phyloP scores from a whole-genome alignment of 2,888 invertebrate species.

The Drosophila stalkeri region DNA sequence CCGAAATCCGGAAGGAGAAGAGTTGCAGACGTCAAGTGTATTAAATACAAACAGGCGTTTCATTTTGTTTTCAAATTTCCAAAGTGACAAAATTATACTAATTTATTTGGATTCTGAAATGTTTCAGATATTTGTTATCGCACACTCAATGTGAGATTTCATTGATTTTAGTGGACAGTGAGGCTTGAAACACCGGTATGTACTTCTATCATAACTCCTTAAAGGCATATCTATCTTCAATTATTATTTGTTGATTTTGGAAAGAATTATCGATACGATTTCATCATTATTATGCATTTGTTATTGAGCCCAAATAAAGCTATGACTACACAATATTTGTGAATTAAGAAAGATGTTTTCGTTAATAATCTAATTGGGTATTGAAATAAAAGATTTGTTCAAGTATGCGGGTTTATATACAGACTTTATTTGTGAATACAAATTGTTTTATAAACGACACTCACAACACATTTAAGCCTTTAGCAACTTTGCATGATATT shows the following conservation, averaged over 20 bases:
- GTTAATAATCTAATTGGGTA: not conserved
- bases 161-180: constrained; percentile 50
- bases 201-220: constrained; percentile 69
- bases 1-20: constrained; percentile 42
- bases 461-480: constrained; percentile 79
- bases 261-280: constrained; percentile 65
- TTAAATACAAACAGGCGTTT: constrained; percentile 33
- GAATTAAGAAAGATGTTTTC: constrained; percentile 1
- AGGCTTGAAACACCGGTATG: constrained; percentile 54
- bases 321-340: constrained; percentile 57
- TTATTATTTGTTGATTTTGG: constrained; percentile 37
- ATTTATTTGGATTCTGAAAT: constrained; percentile 58
- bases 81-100: constrained; percentile 39
- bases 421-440: constrained; percentile 34
- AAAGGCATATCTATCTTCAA: constrained; percentile 24
- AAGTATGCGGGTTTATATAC: constrained; percentile 7
- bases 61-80: constrained; percentile 19
- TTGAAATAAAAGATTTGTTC: not conserved
- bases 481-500: constrained; percentile 93
- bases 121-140: constrained; percentile 54
- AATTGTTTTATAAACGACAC: constrained; percentile 14
- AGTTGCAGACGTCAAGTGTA: constrained; percentile 41
- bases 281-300: constrained; percentile 50
- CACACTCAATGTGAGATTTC: constrained; percentile 39
- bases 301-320: constrained; percentile 48